Evolutionary conservation across 2,797 vertebrate genomes (phyloP).

Genomic region (Thunnus albacares): DNA sequence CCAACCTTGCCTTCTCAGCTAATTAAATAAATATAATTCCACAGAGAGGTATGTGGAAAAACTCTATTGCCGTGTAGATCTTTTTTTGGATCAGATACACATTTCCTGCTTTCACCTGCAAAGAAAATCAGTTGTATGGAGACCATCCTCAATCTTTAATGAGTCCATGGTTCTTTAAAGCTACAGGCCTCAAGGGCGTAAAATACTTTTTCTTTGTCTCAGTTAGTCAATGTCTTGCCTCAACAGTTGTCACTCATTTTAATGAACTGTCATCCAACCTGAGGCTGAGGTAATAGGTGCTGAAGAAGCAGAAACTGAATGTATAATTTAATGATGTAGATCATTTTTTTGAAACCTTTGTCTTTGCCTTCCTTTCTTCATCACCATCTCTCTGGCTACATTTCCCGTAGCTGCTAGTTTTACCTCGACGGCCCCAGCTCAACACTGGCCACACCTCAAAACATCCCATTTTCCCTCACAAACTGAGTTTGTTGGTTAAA

Average conservation of each 20-base stretch:
- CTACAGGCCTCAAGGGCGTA: constrained; percentile 1
- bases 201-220: background rate
- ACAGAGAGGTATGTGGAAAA: background rate
- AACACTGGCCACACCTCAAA: background rate
- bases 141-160: constrained; percentile 8
- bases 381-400: too few relatives aligned
- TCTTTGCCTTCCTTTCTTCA: background rate
- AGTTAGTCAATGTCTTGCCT: background rate
- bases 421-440: too few relatives aligned
- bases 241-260: constrained; percentile 38
- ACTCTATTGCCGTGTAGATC: background rate
- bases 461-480: background rate
- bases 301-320: constrained; percentile 15
- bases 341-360: background rate
- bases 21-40: constrained; percentile 36
- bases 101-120: constrained; percentile 16
- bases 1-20: constrained; percentile 11
- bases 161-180: constrained; percentile 14
- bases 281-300: background rate
- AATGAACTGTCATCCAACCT: constrained; percentile 28
- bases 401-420: too few relatives aligned
- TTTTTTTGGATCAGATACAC: background rate
- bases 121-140: constrained; percentile 2
- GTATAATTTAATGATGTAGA: background rate
- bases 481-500: too few relatives aligned